Evolutionary conservation across 1,140 invertebrate genomes (phyloP).

Genomic region (Eumeta japonica): DNA sequence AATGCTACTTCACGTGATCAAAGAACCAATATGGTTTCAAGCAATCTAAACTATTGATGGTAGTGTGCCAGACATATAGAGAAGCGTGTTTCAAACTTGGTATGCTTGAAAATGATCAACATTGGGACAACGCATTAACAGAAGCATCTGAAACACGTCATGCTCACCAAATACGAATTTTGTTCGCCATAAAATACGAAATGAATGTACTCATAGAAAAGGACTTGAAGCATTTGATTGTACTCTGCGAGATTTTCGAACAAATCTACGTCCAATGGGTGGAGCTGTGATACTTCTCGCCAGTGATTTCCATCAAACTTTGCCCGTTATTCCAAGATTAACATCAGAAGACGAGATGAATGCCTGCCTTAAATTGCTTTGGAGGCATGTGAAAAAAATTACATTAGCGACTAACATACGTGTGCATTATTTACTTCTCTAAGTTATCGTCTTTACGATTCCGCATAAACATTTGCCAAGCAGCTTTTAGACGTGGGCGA

Average conservation of each 20-base stretch:
- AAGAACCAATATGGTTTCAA: slow-evolving; percentile 48
- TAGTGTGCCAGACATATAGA: slow-evolving; percentile 29
- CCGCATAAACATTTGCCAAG: no score
- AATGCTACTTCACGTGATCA: no score
- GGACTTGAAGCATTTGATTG: no score
- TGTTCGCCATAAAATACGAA: slow-evolving; percentile 19
- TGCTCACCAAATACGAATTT: slow-evolving; percentile 26
- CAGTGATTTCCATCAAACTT: slow-evolving; percentile 57
- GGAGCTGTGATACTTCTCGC: no score
- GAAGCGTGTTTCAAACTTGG: slow-evolving; percentile 26
- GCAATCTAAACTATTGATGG: slow-evolving; percentile 45
- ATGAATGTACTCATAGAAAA: slow-evolving; percentile 39
- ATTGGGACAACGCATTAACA: slow-evolving; percentile 28
- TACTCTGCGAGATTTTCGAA: no score
- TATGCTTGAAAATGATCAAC: slow-evolving; percentile 22
- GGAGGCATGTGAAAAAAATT: slow-evolving; percentile 29
- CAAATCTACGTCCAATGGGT: no score
- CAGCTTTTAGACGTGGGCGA: no score
- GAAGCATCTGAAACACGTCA: slow-evolving; percentile 22
- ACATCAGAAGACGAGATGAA: slow-evolving; percentile 43
- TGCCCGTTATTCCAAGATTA: no score
- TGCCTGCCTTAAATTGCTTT: slow-evolving; percentile 45
- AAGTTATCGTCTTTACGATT: slow-evolving; percentile 17
- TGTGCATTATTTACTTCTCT: slow-evolving; percentile 22
- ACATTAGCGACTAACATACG: slow-evolving; percentile 31